phyloP scores from a whole-genome alignment of 2,888 invertebrate species.

The Microplitis deprimator region DNA sequence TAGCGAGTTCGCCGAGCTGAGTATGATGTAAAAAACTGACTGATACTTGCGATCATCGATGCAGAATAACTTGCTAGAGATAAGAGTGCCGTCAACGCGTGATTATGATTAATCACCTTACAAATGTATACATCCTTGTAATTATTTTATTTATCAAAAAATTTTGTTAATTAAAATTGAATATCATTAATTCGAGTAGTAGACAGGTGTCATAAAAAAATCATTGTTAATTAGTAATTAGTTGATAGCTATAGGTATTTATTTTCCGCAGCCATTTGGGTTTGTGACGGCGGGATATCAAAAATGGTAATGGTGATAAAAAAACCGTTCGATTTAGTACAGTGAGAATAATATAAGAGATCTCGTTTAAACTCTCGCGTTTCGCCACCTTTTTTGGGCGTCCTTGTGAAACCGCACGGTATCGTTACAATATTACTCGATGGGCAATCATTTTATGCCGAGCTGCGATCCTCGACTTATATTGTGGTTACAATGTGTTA shows the following conservation, averaged over 20 bases:
- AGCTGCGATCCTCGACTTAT: neutral
- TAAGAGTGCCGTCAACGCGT: slow-evolving; percentile 33
- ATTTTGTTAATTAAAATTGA: neutral
- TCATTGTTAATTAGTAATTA: neutral
- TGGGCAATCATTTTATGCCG: slow-evolving; percentile 26
- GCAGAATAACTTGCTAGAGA: slow-evolving; percentile 41
- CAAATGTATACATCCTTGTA: neutral
- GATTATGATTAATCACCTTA: slow-evolving; percentile 44
- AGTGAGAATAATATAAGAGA: neutral
- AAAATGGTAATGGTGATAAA: neutral
- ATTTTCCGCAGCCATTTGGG: neutral
- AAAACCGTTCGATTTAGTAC: neutral
- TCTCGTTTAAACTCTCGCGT: slow-evolving; percentile 35
- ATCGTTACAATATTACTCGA: slow-evolving; percentile 39
- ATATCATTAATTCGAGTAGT: neutral
- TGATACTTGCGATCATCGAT: slow-evolving; percentile 30
- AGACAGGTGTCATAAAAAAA: neutral
- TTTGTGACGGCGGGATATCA: neutral
- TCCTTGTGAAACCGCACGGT: slow-evolving; percentile 40
- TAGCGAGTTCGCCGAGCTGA: slow-evolving; percentile 16
- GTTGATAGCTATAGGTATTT: no score
- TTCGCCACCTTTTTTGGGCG: slow-evolving; percentile 51
- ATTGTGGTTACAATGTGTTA: slow-evolving; percentile 7
- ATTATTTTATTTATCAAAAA: neutral
- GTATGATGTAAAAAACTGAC: neutral